Evolutionary conservation across 2,113 vertebrate genomes (phyloP).

Genomic region (Euleptes europaea): DNA sequence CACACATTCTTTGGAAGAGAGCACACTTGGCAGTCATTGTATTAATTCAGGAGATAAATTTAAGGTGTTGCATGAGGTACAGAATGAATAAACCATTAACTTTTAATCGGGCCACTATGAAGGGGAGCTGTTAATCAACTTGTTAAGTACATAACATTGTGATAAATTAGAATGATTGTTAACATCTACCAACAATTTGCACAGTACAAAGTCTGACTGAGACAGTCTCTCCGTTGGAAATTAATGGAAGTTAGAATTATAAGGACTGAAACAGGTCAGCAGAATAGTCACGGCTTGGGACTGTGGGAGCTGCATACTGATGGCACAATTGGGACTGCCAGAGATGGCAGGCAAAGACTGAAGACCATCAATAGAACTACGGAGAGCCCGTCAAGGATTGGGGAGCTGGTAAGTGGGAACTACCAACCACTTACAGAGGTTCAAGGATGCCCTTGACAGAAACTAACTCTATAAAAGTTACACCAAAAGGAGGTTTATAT

Average conservation of each 20-base stretch:
- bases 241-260: neutral
- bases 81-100: too few relatives aligned
- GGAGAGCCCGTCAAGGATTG: neutral
- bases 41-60: too few relatives aligned
- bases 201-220: neutral
- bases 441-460: neutral
- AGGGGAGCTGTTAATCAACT: neutral
- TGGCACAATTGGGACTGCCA: neutral
- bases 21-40: too few relatives aligned
- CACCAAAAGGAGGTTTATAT: too few relatives aligned
- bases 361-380: neutral
- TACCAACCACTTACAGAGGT: neutral
- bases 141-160: neutral
- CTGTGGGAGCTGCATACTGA: neutral
- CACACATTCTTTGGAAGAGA: too few relatives aligned
- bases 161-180: neutral
- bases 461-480: too few relatives aligned
- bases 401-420: neutral
- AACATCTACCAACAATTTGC: neutral
- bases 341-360: neutral
- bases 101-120: too few relatives aligned
- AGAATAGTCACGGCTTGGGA: neutral
- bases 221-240: neutral
- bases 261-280: neutral
- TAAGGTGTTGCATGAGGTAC: too few relatives aligned